Evolutionary conservation across 2,113 vertebrate genomes (phyloP).

Genomic region (Danio rerio): GRCz12tu NC_133187.1:4447001-4447500

Average conservation of each 20-base stretch:
- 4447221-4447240: accelerated
- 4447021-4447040: too few relatives aligned
- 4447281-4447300: neutral
- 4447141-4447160: neutral
- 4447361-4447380: conserved; percentile 47
- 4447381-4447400: neutral
- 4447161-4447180: too few relatives aligned
- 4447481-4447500: conserved; percentile 62
- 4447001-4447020: too few relatives aligned
- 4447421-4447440: conserved; percentile 62
- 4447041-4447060: too few relatives aligned
- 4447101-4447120: too few relatives aligned
- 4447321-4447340: neutral
- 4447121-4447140: neutral
- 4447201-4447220: neutral
- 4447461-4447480: conserved; percentile 50
- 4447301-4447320: neutral
- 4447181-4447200: neutral
- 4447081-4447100: too few relatives aligned
- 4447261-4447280: too few relatives aligned
- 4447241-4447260: too few relatives aligned
- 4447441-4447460: conserved; percentile 55
- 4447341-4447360: conserved; percentile 57
- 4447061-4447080: too few relatives aligned
- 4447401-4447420: conserved; percentile 62